Conservation (phyloP, 1,140 invertebrate species). For the Macrocentrus cingulum region DNA sequence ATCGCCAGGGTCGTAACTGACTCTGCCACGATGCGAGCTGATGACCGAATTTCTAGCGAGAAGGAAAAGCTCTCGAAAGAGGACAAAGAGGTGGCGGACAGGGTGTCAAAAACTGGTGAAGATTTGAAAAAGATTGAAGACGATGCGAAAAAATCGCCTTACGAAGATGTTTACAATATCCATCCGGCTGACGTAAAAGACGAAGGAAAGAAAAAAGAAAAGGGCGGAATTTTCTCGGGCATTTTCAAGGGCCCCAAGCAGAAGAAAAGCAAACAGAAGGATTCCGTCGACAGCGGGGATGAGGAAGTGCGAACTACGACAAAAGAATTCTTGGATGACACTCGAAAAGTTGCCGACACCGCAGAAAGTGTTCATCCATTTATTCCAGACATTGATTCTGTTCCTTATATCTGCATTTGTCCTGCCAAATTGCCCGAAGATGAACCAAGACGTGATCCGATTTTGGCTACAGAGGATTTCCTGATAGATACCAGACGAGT, state of each 20-base stretch:
- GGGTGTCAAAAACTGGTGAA: constrained; percentile 13
- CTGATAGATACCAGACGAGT: constrained; percentile 30
- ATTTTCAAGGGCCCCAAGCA: constrained; percentile 52
- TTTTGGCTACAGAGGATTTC: constrained; percentile 29
- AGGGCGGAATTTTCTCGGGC: constrained; percentile 44
- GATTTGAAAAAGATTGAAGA: constrained; percentile 21
- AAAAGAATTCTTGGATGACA: constrained; percentile 38
- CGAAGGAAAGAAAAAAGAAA: constrained; percentile 47
- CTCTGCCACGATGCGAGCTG: constrained; percentile 27
- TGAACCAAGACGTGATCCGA: constrained; percentile 18
- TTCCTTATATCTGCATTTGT: constrained; percentile 17
- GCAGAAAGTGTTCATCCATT: constrained; percentile 1
- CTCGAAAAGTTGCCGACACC: constrained; percentile 25
- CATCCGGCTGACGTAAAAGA: constrained; percentile 28
- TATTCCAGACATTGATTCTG: constrained; percentile 19
- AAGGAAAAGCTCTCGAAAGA: constrained; percentile 45
- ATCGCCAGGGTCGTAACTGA: constrained; percentile 29
- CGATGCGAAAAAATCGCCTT: constrained; percentile 32
- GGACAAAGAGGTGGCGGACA: constrained; percentile 47
- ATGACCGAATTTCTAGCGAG: constrained; percentile 30
- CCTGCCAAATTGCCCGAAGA: constrained; percentile 16
- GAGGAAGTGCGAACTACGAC: constrained; percentile 39
- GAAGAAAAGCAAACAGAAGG: constrained; percentile 46
- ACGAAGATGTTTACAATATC: constrained; percentile 44
- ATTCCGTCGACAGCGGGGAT: constrained; percentile 48